These are phyloP conservation scores for Agrochola macilenta DNA, from an alignment of 2,888 invertebrate genomes.

Conservation along the genomic window DNA sequence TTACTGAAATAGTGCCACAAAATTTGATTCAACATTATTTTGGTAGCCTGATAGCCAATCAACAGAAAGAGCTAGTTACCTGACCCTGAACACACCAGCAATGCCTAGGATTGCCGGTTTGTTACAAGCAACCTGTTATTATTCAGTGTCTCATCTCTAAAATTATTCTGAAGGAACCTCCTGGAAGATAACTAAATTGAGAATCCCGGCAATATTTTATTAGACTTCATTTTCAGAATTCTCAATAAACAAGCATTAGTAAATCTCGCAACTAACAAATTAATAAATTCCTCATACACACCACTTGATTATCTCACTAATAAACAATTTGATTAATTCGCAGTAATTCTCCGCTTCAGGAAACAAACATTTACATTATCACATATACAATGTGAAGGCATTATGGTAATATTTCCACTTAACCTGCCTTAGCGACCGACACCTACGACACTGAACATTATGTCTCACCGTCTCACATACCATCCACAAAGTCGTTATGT, in stretches of 20 bases:
- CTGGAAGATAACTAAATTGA: not conserved
- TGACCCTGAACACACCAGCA: not conserved
- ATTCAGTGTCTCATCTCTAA: not conserved
- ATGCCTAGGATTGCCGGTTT: not conserved
- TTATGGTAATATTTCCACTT: slow-evolving; percentile 64
- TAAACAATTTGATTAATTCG: slow-evolving; percentile 48
- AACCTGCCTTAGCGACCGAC: slow-evolving; percentile 60
- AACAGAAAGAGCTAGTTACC: too few relatives aligned
- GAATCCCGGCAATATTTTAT: not conserved
- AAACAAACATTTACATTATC: slow-evolving; percentile 66
- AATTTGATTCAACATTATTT: too few relatives aligned
- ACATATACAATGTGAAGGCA: slow-evolving; percentile 65
- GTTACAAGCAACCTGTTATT: not conserved
- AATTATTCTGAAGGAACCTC: not conserved
- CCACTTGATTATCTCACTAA: slow-evolving; percentile 16
- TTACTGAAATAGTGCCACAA: not conserved
- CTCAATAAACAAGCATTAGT: not conserved
- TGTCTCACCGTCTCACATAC: slow-evolving; percentile 72
- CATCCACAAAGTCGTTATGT: slow-evolving; percentile 72
- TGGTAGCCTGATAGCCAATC: not conserved
- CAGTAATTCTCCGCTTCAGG: slow-evolving; percentile 52
- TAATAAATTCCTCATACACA: not conserved
- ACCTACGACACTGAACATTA: slow-evolving; percentile 75
- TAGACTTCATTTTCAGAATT: not conserved
- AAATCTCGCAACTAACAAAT: slow-evolving; percentile 2